Base-by-base conservation (phyloP, 2,113 vertebrate genomes). In the Lepisosteus oculatus region DNA sequence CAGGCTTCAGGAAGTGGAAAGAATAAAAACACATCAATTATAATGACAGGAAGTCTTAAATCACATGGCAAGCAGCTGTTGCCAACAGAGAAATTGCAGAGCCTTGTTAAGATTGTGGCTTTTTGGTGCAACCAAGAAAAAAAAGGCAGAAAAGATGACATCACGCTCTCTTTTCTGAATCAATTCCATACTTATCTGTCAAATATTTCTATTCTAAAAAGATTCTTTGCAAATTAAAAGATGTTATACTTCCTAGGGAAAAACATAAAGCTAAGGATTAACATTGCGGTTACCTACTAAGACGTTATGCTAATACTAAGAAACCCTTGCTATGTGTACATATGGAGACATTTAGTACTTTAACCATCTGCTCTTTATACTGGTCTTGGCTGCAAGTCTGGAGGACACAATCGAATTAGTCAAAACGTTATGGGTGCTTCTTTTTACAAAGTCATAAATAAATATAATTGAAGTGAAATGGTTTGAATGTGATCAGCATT, bases 21-120 rank as follows among this genome's bases (percentile, higher is more conserved):
- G 93, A 93, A 95, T 93, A 94, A 94, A 95, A 94, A 94, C 92
- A 93, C 93, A 95, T 94, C 93, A 91, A 92, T 95, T 95, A 94
- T 91, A 92, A 90, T 92, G 93, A 94, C 93, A 93, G 94, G 93
- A 95, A 94, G 92, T 93, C 92, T 92, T 89, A 90, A 90, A 92
- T 95, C 93, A 94, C 94, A 93, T 92, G 92, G 93, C 84, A 77
- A 90, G 85, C 94, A 95, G 93, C 93, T 94, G 93, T 90, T 90
- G 91, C 90, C 90, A 92, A 88, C 85, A 80, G 83, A 86, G 81
- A 83, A 51, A 88, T 86, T 89, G 90, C 88, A 85, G 84, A 92
- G 88, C 86, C 88, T 86, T 90, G 87, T 86, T 88, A 90, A 85
- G 79, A 87, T 77, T 80, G 83, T 68, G 76, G 83, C 75, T 86